Evolutionary conservation across 1,140 invertebrate genomes (phyloP).

Genomic region (Trichomalopsis sarcophagae): DNA sequence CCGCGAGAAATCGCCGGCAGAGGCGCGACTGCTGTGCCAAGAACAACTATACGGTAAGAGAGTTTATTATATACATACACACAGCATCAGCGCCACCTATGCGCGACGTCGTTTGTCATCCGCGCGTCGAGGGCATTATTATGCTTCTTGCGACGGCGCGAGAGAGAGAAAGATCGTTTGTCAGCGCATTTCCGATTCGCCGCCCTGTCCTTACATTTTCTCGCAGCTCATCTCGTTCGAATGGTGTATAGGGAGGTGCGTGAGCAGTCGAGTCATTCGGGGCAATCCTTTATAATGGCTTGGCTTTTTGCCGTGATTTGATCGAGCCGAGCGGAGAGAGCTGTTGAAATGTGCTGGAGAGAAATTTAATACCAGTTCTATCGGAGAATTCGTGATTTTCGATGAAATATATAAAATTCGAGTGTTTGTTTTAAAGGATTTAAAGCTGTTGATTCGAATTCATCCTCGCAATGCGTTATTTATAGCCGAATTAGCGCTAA

Average conservation of each 20-base stretch:
- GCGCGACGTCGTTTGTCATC: not conserved
- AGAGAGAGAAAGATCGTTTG: not conserved
- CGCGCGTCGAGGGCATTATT: not conserved
- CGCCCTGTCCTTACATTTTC: not conserved
- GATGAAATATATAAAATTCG: too few relatives aligned
- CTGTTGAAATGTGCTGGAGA: not conserved
- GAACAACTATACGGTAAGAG: not conserved
- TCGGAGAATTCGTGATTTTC: too few relatives aligned
- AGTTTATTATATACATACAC: not conserved
- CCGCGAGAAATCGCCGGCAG: not conserved
- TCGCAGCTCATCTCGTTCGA: not conserved
- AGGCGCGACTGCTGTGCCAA: not conserved
- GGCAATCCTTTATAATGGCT: not conserved
- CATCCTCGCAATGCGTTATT: too few relatives aligned
- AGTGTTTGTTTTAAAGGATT: too few relatives aligned
- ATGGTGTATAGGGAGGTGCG: not conserved
- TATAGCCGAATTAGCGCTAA: too few relatives aligned
- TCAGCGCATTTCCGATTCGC: conserved; percentile 21
- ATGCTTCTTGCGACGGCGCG: not conserved
- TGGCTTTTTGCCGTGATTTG: not conserved
- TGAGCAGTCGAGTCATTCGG: not conserved
- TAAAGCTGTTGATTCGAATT: too few relatives aligned
- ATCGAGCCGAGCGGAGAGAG: not conserved
- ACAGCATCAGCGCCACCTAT: not conserved
- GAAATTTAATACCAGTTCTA: not conserved